Percentiles rank a stretch among this genome's conserved stretches.
Conservation (phyloP, 2,797 vertebrate genomes). For the Cirrhinus mrigala region DNA sequence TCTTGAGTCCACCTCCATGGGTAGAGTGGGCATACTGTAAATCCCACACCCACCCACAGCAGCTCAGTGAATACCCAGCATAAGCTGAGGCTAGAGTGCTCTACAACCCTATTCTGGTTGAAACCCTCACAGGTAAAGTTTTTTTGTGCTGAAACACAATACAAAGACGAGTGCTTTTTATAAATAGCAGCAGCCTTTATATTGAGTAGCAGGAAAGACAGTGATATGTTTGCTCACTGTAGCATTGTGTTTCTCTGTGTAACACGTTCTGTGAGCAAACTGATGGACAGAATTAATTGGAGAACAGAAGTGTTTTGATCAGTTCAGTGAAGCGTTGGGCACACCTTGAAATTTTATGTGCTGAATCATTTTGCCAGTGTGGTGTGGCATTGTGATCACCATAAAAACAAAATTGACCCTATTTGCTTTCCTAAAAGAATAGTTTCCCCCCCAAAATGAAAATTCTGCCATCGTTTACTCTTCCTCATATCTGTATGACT, state of each 20-base stretch:
- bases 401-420: background rate
- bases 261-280: conserved; percentile 5
- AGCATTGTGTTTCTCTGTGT: background rate
- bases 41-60: conserved; percentile 12
- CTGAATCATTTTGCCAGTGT: background rate
- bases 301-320: conserved; percentile 36
- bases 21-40: conserved; percentile 19
- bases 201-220: conserved; percentile 20
- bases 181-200: background rate
- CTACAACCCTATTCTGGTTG: background rate
- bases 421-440: background rate
- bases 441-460: background rate
- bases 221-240: conserved; percentile 17
- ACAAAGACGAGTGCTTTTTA: conserved; percentile 11
- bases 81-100: conserved; percentile 14
- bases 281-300: conserved; percentile 38
- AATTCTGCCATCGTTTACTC: background rate
- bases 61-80: conserved; percentile 37
- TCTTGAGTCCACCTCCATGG: conserved; percentile 25
- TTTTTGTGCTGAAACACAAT: conserved; percentile 21
- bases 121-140: background rate
- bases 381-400: background rate
- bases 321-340: conserved; percentile 14
- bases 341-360: background rate
- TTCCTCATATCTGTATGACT: background rate